Evolutionary conservation across 2,888 invertebrate genomes (phyloP), one percentile per base, ranked within the genome.

Genomic region (Rhyacophila evoluta): DNA sequence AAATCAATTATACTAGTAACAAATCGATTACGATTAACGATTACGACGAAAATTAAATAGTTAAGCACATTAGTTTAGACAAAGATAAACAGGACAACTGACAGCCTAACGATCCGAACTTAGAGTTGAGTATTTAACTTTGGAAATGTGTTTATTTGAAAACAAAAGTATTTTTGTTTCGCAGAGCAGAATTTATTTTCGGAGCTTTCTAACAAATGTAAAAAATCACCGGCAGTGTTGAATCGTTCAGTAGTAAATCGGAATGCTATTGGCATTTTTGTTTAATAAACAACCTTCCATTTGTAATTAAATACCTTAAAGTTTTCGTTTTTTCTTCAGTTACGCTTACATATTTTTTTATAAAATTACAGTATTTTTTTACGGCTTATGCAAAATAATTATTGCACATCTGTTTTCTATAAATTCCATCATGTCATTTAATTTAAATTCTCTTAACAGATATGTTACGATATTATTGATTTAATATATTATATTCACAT

Each of bases 221-320:
- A 8, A 55, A 55, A 55, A 55, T 55, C 55, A 55, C 15, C 19
- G 12, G 10, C 55, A 55, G 8, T 55, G 15, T 55, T 8, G 25
- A 55, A 33, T 33, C 29, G 6, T 33, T 33, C 29, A 33, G 29
- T 33, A 33, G 4, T 33, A 33, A 33, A 11, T 55, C 2, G 19
- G 55, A 55, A 55, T 55, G 55, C 55, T 55, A 55, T 19, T 55
- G 19, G 55, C 19, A 55, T 55, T 55, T 25, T 55, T 55, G 55
- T 55, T 55, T 19, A 1, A 19, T 55, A 12, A 55, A 55, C 55
- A 55, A 55, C 19, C 15, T 8, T 55, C 25, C 1, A 55, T 12
- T 25, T 55, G 19, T 8, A 55, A 55, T 55, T 55, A 10, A 55
- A 55, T 55, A 55, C 10, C 6, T 8, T 10, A 19, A 55, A 25